Base-by-base conservation (phyloP, 2,888 invertebrate species). In the Thera britannica region DNA sequence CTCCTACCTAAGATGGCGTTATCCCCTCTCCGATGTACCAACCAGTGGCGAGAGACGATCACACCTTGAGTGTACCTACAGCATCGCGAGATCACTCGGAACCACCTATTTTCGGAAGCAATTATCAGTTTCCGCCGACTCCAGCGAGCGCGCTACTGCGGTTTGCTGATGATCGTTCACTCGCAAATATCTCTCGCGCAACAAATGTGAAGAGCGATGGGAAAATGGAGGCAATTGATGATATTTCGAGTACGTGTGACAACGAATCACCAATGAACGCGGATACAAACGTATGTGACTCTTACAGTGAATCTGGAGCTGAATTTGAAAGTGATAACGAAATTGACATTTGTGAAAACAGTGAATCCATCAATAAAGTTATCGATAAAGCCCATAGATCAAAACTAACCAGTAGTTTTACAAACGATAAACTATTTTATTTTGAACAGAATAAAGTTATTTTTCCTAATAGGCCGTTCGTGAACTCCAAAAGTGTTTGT, bases 31-130 rank as follows among this genome's bases (percentile, higher is more conserved):
- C 68, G 52, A 55, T 66, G 51, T 65, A 80, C 71, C 82, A 87
- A 82, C 93, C 93, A 93, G 90, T 93, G 88, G 86, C 91, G 84
- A 81, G 76, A 72, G 79, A 87, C 91, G 70, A 86, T 83, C 83
- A 80, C 81, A 78, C 81, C 80, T 82, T 75, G 83, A 80, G 83
- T 83, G 83, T 92, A 91, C 93, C 93, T 92, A 93, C 92, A 86
- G 84, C 83, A 80, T 76, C 83, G 76, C 76, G 77, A 77, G 80
- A 80, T 72, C 75, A 79, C 46, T 44, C 73, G 84, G 90, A 79
- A 86, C 89, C 92, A 91, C 93, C 93, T 93, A 91, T 93, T 93
- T 92, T 90, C 87, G 83, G 83, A 91, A 89, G 82, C 90, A 93
- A 93, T 93, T 93, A 93, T 90, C 89, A 85, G 79, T 79, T 82